phyloP scores from a whole-genome alignment of 1,140 invertebrate genomes.

The Trichomalopsis sarcophagae region DNA sequence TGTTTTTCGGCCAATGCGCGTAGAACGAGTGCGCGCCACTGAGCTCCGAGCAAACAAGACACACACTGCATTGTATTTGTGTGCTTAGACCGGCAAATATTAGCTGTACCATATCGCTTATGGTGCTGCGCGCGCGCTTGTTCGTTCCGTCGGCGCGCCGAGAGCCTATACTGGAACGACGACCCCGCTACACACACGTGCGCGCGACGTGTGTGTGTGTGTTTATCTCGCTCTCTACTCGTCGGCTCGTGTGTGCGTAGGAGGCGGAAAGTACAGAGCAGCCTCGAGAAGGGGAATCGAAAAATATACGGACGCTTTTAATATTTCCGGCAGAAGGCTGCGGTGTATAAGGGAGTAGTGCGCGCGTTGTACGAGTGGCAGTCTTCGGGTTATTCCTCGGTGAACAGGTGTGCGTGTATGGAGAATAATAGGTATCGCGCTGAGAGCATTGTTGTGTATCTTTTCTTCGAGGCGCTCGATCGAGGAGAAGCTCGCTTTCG shows the following conservation, averaged over 20 bases:
- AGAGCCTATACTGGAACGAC: neutral
- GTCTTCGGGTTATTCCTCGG: neutral
- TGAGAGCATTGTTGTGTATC: neutral
- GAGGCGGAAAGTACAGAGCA: neutral
- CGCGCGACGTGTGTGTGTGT: neutral
- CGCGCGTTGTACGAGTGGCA: neutral
- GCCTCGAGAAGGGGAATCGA: neutral
- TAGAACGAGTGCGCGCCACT: neutral
- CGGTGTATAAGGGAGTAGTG: neutral
- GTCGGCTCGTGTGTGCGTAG: neutral
- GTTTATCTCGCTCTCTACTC: neutral
- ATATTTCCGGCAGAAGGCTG: neutral
- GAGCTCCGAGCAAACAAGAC: slow-evolving; percentile 36
- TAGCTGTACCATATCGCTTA: slow-evolving; percentile 73
- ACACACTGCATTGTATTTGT: slow-evolving; percentile 67
- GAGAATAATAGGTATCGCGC: too few species aligned
- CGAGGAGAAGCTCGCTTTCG: neutral
- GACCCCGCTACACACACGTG: neutral
- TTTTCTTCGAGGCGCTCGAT: slow-evolving; percentile 3
- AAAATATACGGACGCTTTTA: neutral
- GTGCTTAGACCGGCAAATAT: slow-evolving; percentile 72
- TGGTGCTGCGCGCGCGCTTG: slow-evolving; percentile 64
- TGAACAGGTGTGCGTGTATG: neutral
- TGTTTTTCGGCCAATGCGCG: neutral
- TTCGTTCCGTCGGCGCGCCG: neutral